Evolutionary conservation across 53 echinoderm and acorn worm genomes (phyloP).

Genomic region (Holothuria leucospilota): DNA sequence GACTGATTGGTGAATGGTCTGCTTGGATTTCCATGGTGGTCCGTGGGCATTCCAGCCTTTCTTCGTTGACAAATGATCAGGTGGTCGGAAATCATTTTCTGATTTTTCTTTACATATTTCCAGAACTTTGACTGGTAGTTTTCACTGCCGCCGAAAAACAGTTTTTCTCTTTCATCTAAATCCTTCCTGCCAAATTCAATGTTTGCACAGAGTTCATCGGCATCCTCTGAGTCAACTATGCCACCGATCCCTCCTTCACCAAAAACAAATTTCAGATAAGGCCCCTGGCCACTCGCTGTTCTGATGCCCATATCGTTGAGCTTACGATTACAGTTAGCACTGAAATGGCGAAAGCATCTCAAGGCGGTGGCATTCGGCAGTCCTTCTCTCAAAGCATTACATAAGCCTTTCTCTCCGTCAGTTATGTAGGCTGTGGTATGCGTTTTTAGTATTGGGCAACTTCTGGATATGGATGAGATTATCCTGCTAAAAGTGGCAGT

Average conservation of each 20-base stretch:
- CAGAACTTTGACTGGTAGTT: neutral
- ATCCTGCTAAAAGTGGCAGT: constrained; percentile 31
- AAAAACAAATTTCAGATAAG: neutral
- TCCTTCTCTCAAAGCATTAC: constrained; percentile 19
- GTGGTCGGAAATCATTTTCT: neutral
- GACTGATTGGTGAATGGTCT: constrained; percentile 17
- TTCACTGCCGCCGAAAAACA: neutral
- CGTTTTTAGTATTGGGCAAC: neutral
- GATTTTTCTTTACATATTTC: neutral
- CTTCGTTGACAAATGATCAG: neutral
- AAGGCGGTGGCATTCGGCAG: too few relatives aligned
- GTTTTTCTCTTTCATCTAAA: neutral
- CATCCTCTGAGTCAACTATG: neutral
- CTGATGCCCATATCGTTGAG: constrained; percentile 1
- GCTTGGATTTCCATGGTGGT: neutral
- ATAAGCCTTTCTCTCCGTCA: constrained; percentile 49
- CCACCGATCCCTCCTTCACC: neutral
- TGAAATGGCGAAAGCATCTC: constrained; percentile 49
- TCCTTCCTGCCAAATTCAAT: neutral
- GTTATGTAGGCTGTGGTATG: constrained; percentile 29
- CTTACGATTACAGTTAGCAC: constrained; percentile 39
- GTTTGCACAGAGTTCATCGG: neutral
- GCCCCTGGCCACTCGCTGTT: neutral
- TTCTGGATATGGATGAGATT: constrained; percentile 1
- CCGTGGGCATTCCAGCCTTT: constrained; percentile 18